A percentile compares a stretch with the other conserved stretches of the same genome.
Conservation (phyloP, 2,888 invertebrate genomes). For the Hoplodrina blanda region DNA sequence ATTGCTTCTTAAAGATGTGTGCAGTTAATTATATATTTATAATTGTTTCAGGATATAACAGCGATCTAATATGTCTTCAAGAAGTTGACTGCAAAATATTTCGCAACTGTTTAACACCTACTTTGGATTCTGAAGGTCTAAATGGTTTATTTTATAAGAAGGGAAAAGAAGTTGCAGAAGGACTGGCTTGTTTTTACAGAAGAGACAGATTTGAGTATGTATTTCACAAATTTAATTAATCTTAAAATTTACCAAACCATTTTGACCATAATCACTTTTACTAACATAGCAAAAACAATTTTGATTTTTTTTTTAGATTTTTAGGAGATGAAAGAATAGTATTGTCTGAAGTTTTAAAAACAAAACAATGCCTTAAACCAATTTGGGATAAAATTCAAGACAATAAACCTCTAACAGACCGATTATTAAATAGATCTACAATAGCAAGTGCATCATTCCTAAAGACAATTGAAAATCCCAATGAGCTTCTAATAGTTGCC, state of each 20-base stretch:
- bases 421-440: constrained; percentile 92
- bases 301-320: constrained; percentile 76
- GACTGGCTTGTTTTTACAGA: constrained; percentile 95
- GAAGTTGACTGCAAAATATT: constrained; percentile 97
- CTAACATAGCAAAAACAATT: background rate
- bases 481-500: constrained; percentile 92
- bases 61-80: constrained; percentile 97
- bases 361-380: constrained; percentile 86
- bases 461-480: constrained; percentile 89
- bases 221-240: background rate
- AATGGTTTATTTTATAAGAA: constrained; percentile 93
- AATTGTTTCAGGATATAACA: constrained; percentile 93
- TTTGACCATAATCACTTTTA: background rate
- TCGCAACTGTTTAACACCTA: constrained; percentile 91
- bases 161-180: constrained; percentile 94
- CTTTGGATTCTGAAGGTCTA: constrained; percentile 90
- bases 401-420: constrained; percentile 90
- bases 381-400: constrained; percentile 91
- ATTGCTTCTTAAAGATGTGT: background rate
- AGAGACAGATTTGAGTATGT: constrained; percentile 92
- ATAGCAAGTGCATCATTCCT: constrained; percentile 92
- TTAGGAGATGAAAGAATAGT: constrained; percentile 89
- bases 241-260: background rate
- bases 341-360: constrained; percentile 91
- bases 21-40: background rate